Base-by-base conservation (phyloP, 2,113 vertebrate species). In the Mobula birostris region DNA sequence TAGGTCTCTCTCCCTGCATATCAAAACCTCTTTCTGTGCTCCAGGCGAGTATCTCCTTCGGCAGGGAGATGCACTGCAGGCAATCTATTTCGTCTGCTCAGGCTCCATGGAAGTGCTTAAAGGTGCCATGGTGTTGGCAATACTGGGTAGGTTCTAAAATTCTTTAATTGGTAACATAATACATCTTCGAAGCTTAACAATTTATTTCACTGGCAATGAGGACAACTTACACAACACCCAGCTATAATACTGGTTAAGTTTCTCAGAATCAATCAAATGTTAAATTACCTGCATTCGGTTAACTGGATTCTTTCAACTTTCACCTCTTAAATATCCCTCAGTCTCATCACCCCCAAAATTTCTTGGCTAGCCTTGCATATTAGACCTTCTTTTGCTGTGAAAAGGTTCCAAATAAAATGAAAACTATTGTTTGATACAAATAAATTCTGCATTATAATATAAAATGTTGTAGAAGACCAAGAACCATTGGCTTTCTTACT, bases 41-140 rank as follows among this genome's bases (percentile, higher is more conserved):
- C 99, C 99, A 0, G 99, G 98, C 94, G 98, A 99, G 96, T 99
- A 98, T 95, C 98, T 99, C 94, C 97, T 99, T 36, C 97, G 99
- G 27, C 98, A 99, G 96, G 99, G 99, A 36, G 99, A 99, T n/a
- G 98, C 99, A 56, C 96, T 99, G 94, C 99, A 99, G 96, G 99
- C 98, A 27, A 98, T 99, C 96, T 99, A 99, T 96, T 98, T 99
- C 17, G 98, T 99, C 94, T 99, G 99, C 97, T 99, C 99, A 2
- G 99, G 99, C 87, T 99, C 98, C 95, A 99, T 99, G 99, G 99
- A 99, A 96, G 98, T 99, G 80, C 97, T 99, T 77, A 99, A 99
- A 95, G 98, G 99, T 94, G 97, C 98, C 96, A 99, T 98, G 95
- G 99, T 99, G 95, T 97, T 99, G 95, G 99, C 98, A 48, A 99